phyloP scores from a whole-genome alignment of 1,140 invertebrate species.

The Drosophila tani region DNA sequence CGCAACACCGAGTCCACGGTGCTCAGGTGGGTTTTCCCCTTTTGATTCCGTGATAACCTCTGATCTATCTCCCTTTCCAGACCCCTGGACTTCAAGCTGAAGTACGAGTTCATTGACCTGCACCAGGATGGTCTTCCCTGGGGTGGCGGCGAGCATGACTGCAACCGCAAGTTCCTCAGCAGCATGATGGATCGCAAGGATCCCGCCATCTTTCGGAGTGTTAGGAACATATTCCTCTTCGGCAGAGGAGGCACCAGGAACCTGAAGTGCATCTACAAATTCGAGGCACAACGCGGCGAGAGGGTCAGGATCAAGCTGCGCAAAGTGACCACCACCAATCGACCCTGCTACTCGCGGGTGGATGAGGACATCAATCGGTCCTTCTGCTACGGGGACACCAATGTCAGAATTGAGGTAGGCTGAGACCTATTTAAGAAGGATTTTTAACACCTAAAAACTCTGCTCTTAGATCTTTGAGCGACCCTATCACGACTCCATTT shows the following conservation, averaged over 20 bases:
- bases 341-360: conserved; percentile 88
- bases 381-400: conserved; percentile 88
- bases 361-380: conserved; percentile 89
- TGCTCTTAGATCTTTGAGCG: conserved; percentile 88
- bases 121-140: conserved; percentile 93
- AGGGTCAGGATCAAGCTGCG: conserved; percentile 89
- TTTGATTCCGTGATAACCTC: background rate
- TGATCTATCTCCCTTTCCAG: conserved; percentile 10
- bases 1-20: conserved; percentile 93
- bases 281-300: conserved; percentile 92
- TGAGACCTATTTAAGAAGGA: background rate
- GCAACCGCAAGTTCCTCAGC: conserved; percentile 87
- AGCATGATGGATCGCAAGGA: conserved; percentile 87
- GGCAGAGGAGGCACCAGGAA: conserved; percentile 93
- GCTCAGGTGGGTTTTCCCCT: conserved; percentile 85
- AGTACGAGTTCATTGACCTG: conserved; percentile 96
- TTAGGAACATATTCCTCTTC: conserved; percentile 94
- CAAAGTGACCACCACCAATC: conserved; percentile 88
- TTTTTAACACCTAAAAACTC: background rate
- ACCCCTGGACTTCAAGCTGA: conserved; percentile 92
- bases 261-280: conserved; percentile 93
- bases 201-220: conserved; percentile 88
- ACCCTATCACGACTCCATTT: conserved; percentile 89
- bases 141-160: conserved; percentile 86
- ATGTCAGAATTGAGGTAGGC: conserved; percentile 73